phyloP scores from a whole-genome alignment of 2,888 invertebrate genomes.

The Abrostola tripartita region DNA sequence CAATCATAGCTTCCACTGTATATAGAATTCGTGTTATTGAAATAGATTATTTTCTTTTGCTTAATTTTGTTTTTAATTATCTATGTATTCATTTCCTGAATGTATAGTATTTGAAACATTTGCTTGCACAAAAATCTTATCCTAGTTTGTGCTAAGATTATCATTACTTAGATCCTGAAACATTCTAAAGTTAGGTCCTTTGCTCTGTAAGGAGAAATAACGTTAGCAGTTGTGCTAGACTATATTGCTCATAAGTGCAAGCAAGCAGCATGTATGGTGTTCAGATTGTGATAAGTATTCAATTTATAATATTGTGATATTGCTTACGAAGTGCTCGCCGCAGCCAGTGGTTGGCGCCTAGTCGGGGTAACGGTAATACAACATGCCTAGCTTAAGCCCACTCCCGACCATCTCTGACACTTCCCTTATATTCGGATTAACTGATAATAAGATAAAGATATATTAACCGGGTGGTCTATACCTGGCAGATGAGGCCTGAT shows the following conservation, averaged over 20 bases:
- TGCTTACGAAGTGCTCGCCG: conserved; percentile 54
- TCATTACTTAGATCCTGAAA: conserved; percentile 18
- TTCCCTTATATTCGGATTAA: conserved; percentile 58
- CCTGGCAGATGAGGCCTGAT: conserved; percentile 19
- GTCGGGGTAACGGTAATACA: conserved; percentile 85
- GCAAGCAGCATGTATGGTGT: conserved; percentile 38
- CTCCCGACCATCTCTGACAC: conserved; percentile 69
- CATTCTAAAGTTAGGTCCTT: background rate
- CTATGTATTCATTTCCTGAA: no score
- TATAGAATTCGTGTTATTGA: background rate
- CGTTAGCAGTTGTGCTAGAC: conserved; percentile 18
- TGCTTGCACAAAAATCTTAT: conserved; percentile 7
- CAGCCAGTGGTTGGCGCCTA: conserved; percentile 75
- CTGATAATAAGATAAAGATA: conserved; percentile 50
- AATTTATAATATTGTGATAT: conserved; percentile 61
- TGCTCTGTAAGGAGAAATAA: conserved; percentile 28
- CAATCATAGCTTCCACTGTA: conserved; percentile 9
- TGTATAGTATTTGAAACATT: conserved; percentile 7
- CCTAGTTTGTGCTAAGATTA: background rate
- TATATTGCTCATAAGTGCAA: conserved; percentile 30
- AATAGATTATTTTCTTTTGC: no score
- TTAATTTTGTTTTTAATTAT: no score
- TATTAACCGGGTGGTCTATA: conserved; percentile 50
- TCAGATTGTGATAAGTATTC: conserved; percentile 48
- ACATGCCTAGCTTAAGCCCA: conserved; percentile 79